A percentile compares a stretch with the other conserved stretches of the same genome.
phyloP scores from a whole-genome alignment of 2,888 invertebrate genomes.

The Gymnoscelis rufifasciata region DNA sequence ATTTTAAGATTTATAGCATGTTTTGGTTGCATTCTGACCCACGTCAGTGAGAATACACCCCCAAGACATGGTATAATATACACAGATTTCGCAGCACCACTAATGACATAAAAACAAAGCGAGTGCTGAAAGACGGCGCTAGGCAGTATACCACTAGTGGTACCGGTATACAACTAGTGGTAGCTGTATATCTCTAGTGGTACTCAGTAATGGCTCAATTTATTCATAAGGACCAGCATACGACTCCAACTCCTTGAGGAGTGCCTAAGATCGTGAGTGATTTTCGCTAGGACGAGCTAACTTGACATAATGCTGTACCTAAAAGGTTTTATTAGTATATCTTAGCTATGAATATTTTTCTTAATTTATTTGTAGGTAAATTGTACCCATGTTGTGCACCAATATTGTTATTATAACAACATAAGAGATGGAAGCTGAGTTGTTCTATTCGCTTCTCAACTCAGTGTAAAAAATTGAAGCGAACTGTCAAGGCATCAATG shows the following conservation, averaged over 20 bases:
- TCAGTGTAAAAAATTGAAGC: too few relatives aligned
- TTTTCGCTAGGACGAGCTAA: neutral
- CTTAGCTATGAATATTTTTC: too few relatives aligned
- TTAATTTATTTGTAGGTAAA: too few relatives aligned
- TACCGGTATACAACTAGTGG: conserved; percentile 15
- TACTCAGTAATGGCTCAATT: conserved; percentile 25
- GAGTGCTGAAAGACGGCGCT: conserved; percentile 36
- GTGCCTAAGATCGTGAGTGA: conserved; percentile 4
- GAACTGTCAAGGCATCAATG: too few relatives aligned
- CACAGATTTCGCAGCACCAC: conserved; percentile 56
- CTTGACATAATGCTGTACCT: neutral
- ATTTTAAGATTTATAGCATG: too few relatives aligned
- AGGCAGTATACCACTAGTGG: conserved; percentile 3
- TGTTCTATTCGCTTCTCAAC: too few relatives aligned
- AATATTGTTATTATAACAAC: too few relatives aligned
- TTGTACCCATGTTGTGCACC: too few relatives aligned
- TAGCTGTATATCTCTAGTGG: conserved; percentile 12
- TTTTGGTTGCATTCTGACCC: too few relatives aligned
- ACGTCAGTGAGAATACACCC: neutral
- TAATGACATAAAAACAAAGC: conserved; percentile 77
- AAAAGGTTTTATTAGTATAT: neutral
- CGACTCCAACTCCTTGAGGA: conserved; percentile 1
- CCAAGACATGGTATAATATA: too few relatives aligned
- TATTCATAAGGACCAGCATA: conserved; percentile 21
- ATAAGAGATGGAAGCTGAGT: too few relatives aligned